A percentile compares a stretch with the other conserved stretches of the same genome.
Evolutionary conservation across 2,113 vertebrate species (phyloP).

Genomic region (Chrysemys picta): DNA sequence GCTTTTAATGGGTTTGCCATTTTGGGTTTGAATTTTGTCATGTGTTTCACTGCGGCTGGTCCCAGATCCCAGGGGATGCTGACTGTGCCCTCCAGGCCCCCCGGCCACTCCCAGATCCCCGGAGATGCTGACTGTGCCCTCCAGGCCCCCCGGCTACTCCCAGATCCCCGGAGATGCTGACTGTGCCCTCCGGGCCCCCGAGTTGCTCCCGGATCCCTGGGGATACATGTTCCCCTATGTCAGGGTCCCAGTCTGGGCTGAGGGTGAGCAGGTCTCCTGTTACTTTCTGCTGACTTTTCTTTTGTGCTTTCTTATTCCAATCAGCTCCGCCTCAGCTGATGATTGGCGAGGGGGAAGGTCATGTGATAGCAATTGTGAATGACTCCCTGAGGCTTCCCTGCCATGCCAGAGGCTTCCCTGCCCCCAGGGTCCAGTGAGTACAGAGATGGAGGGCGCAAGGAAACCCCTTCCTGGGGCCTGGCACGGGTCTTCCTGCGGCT

Average conservation of each 20-base stretch:
- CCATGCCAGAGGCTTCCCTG: slow-evolving; percentile 51
- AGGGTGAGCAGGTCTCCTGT: neutral
- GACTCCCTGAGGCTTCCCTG: slow-evolving; percentile 75
- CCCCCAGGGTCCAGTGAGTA: slow-evolving; percentile 74
- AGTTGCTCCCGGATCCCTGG: neutral
- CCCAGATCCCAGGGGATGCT: neutral
- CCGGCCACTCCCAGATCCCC: neutral
- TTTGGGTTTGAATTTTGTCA: neutral
- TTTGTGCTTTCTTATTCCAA: neutral
- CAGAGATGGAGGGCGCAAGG: fast-evolving
- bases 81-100: too few relatives aligned
- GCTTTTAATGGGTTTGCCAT: neutral
- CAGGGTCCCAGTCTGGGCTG: fast-evolving
- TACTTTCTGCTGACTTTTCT: too few relatives aligned
- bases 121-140: too few relatives aligned
- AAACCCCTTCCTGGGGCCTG: neutral
- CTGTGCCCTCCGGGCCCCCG: too few relatives aligned
- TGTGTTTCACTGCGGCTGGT: neutral
- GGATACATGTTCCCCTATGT: fast-evolving
- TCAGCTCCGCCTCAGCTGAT: slow-evolving; percentile 73
- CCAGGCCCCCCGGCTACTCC: neutral
- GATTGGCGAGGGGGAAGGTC: slow-evolving; percentile 68
- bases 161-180: too few relatives aligned
- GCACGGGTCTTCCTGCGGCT: fast-evolving
- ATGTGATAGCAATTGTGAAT: slow-evolving; percentile 51